Evolutionary conservation across 2,113 vertebrate species (phyloP), one percentile per base, ranked within the genome.

Genomic region (Falcunculus frontatus): DNA sequence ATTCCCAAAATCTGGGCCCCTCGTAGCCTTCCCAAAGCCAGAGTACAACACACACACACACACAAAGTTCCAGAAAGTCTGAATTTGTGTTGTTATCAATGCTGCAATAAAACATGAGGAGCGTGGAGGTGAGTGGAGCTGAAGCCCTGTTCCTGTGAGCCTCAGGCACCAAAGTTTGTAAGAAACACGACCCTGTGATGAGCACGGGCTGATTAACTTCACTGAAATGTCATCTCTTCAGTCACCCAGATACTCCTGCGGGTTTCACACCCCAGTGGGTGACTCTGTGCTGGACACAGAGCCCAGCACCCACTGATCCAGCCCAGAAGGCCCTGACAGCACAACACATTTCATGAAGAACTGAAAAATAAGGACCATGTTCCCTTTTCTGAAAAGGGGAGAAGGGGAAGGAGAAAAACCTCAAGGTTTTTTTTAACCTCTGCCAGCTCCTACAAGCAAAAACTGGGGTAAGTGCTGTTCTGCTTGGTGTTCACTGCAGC

Each of bases 331-430:
- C 42, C 30, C 57, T 16, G 13, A 18, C 11, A 67, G 47, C 9
- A 49, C 41, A 26, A 10, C 1, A 32, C 25, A 26, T 10, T 67
- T 50, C 44, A n/a, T 13, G 7, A 60, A 68, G n/a, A 85, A 67
- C 1, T 0, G 0, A 83, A 72, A 75, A 75, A 30, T 6, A 7
- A 46, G 22, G 49, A 55, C 23, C 11, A 5, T 0, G 5, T 11
- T 75, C n/a, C 60, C 42, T 59, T 30, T 46, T 26, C 75, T 69
- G 49, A 19, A 64, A 63, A 0, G 13, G 29, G 32, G 53, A 68
- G 37, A 44, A 90, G 23, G 42, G 52, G 30, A 37, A 87, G 20
- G 20, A 73, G 46, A 37, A 68, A 67, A 90, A 56, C 12, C 15
- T 50, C 37, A 46, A 10, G 4, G n/a, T n/a, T 8, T 42, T 42